Evolutionary conservation across 2,797 vertebrate genomes (phyloP).

Genomic region (Phrynocephalus guinanensis): DNA sequence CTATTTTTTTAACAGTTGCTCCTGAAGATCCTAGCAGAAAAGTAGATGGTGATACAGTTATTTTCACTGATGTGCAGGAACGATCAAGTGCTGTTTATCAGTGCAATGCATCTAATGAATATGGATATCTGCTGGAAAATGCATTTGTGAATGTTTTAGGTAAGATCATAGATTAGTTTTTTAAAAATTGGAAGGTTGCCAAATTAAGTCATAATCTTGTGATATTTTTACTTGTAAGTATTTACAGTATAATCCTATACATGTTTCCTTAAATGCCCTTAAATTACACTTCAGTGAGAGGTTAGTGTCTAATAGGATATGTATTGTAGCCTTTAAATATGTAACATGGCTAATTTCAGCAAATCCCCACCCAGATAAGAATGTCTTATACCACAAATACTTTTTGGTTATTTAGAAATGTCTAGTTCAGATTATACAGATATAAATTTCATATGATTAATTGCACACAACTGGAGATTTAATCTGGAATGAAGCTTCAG

Average conservation of each 20-base stretch:
- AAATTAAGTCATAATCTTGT: neutral
- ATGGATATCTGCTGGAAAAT: constrained; percentile 93
- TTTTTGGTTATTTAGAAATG: neutral
- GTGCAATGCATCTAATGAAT: constrained; percentile 94
- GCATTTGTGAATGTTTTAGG: constrained; percentile 95
- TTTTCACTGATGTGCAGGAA: constrained; percentile 89
- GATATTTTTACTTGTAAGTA: neutral
- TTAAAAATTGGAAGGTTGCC: constrained; percentile 79
- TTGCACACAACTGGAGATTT: neutral
- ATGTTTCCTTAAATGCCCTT: neutral
- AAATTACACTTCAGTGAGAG: neutral
- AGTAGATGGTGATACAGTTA: constrained; percentile 92
- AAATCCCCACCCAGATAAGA: neutral
- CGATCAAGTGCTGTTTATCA: constrained; percentile 95
- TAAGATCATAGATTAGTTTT: constrained; percentile 83
- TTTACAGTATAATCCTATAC: neutral
- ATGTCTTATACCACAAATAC: neutral
- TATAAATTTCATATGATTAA: neutral
- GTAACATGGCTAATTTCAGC: too few species aligned
- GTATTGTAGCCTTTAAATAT: too few species aligned
- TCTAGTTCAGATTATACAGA: neutral
- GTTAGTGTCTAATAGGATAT: neutral
- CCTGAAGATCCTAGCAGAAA: constrained; percentile 89
- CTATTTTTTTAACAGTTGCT: constrained; percentile 80
- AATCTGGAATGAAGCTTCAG: neutral